These are phyloP conservation scores for Podotricha telesiphe DNA, from an alignment of 2,888 invertebrate genomes.

Conservation along the genomic window DNA sequence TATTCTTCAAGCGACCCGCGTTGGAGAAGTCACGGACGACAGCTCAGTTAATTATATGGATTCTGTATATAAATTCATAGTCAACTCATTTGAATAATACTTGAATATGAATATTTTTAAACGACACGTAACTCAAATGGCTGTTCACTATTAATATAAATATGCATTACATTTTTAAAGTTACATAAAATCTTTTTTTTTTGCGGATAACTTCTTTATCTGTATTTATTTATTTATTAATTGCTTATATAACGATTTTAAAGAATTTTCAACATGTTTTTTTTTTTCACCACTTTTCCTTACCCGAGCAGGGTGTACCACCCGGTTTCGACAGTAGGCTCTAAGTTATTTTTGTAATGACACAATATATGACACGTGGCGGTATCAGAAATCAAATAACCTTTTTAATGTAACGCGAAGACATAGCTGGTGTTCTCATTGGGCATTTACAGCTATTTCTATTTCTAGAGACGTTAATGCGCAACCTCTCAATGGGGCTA, in stretches of 20 bases:
- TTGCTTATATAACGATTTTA: no score
- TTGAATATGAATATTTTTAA: constrained; percentile 7
- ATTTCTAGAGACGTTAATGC: constrained; percentile 46
- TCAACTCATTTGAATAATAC: constrained; percentile 1
- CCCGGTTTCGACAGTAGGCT: no score
- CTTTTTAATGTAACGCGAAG: neutral
- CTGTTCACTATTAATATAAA: neutral
- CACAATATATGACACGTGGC: no score
- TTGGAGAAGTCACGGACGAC: constrained; percentile 22
- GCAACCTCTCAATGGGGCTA: constrained; percentile 52
- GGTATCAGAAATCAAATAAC: neutral
- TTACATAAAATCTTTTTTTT: neutral
- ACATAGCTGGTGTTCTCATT: constrained; percentile 4
- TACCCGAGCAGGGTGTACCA: no score
- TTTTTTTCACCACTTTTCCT: no score
- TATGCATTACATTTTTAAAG: constrained; percentile 1
- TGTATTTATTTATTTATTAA: no score
- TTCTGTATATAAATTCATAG: constrained; percentile 7
- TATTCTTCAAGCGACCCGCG: constrained; percentile 18
- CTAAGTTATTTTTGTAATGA: no score
- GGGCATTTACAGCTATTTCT: constrained; percentile 40
- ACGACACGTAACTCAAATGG: neutral
- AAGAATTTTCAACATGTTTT: no score
- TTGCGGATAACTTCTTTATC: no score
- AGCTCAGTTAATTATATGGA: constrained; percentile 4